These are phyloP conservation scores for Eidolon helvum DNA, from an alignment of 2,113 vertebrate genomes.

Conservation along the genomic window DNA sequence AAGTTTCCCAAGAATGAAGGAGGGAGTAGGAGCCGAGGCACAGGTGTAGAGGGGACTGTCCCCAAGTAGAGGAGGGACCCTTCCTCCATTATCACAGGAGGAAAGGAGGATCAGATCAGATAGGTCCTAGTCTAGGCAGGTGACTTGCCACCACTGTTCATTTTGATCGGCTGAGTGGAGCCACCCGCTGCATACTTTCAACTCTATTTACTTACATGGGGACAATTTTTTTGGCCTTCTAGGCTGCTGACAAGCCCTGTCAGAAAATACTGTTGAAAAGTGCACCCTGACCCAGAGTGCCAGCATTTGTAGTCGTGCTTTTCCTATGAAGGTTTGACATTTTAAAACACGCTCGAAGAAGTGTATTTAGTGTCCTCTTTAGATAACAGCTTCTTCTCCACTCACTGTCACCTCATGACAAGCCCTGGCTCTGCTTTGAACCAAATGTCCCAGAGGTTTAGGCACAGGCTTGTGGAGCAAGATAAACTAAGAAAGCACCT, in stretches of 20 bases:
- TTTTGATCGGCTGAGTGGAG: not conserved
- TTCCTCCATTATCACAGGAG: not conserved
- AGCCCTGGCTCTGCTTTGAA: not conserved
- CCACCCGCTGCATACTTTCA: not conserved
- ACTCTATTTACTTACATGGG: not conserved
- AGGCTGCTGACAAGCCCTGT: not conserved
- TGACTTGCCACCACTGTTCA: not conserved
- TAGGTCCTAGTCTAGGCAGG: not conserved
- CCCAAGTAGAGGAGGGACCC: not conserved
- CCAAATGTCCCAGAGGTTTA: not conserved
- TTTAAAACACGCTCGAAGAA: not conserved
- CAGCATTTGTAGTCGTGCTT: not conserved
- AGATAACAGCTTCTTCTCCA: not conserved
- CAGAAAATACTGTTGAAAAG: not conserved
- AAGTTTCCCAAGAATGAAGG: not conserved
- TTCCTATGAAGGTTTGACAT: not conserved
- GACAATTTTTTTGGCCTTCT: not conserved
- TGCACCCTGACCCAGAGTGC: not conserved
- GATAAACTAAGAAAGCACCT: not conserved
- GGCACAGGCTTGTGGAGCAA: not conserved
- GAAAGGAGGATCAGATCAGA: not conserved
- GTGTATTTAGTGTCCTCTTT: not conserved
- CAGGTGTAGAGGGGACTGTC: not conserved
- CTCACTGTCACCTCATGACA: not conserved
- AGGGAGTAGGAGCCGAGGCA: not conserved